These are phyloP conservation scores for Salvator merianae DNA, from an alignment of 2,113 vertebrate species.

Conservation along the genomic window DNA sequence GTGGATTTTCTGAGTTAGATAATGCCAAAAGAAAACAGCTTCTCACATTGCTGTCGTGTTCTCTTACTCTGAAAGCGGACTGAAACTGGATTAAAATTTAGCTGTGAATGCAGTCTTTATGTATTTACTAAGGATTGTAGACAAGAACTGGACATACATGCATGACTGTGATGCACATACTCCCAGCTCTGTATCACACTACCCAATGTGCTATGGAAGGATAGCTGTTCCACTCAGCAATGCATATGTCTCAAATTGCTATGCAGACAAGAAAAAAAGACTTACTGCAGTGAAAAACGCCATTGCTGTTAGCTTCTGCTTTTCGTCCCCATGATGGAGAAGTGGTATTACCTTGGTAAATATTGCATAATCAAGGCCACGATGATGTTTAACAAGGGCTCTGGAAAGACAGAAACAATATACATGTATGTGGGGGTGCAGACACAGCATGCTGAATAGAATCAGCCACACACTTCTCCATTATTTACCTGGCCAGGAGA, in stretches of 20 bases:
- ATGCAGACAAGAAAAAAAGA: neutral
- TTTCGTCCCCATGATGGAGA: neutral
- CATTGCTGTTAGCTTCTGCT: slow-evolving; percentile 7
- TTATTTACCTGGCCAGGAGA: neutral
- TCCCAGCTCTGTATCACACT: neutral
- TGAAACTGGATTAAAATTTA: no score
- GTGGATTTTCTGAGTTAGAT: no score
- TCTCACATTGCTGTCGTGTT: no score
- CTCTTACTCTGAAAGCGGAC: no score
- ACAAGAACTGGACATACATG: neutral
- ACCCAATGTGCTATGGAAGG: neutral
- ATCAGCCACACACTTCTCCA: neutral
- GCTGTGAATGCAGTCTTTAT: no score
- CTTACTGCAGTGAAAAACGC: neutral
- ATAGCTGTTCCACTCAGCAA: neutral
- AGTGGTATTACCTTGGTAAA: neutral
- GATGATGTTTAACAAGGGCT: slow-evolving; percentile 2
- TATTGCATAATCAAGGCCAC: neutral
- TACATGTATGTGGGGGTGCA: neutral
- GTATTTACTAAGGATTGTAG: neutral
- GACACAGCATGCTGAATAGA: neutral
- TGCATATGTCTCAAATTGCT: neutral
- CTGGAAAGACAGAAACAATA: neutral
- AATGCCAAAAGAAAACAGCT: no score
- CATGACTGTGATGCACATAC: neutral